Evolutionary conservation across 2,888 invertebrate genomes (phyloP).

Genomic region (Philopedon plagiatum): DNA sequence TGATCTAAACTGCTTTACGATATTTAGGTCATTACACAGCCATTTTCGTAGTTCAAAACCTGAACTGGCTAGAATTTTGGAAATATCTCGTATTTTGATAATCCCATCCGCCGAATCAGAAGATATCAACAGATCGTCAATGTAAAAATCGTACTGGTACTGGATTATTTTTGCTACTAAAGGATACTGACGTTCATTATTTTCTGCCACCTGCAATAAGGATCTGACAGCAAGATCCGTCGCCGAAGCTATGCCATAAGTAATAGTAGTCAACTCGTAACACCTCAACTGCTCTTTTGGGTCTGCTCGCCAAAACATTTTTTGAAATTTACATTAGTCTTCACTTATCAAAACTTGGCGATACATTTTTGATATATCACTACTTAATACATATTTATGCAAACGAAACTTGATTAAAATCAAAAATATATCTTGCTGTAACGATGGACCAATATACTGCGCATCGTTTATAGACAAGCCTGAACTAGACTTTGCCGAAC

Average conservation of each 20-base stretch:
- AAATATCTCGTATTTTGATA: background rate
- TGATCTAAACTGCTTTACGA: constrained; percentile 22
- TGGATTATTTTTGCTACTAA: constrained; percentile 33
- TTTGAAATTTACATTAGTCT: constrained; percentile 26
- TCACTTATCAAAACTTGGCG: constrained; percentile 31
- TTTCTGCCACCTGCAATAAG: constrained; percentile 42
- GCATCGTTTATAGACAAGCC: constrained; percentile 53
- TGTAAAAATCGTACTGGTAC: constrained; percentile 51
- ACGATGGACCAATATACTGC: constrained; percentile 45
- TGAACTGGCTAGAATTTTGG: constrained; percentile 37
- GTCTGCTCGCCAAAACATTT: constrained; percentile 37
- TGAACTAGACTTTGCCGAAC: constrained; percentile 13
- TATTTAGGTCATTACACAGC: constrained; percentile 23
- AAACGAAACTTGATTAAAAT: constrained; percentile 29
- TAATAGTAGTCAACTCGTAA: constrained; percentile 49
- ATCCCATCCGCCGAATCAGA: background rate
- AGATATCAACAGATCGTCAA: constrained; percentile 48
- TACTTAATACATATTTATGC: constrained; percentile 21
- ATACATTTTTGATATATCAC: constrained; percentile 46
- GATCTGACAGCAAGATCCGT: constrained; percentile 42
- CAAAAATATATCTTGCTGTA: constrained; percentile 34
- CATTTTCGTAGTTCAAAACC: too few relatives aligned
- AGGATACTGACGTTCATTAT: constrained; percentile 31
- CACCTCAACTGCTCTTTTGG: constrained; percentile 28
- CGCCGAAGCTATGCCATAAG: constrained; percentile 53